These are phyloP conservation scores for Calameuta idolon DNA, from an alignment of 2,888 invertebrate species.

Conservation along the genomic window DNA sequence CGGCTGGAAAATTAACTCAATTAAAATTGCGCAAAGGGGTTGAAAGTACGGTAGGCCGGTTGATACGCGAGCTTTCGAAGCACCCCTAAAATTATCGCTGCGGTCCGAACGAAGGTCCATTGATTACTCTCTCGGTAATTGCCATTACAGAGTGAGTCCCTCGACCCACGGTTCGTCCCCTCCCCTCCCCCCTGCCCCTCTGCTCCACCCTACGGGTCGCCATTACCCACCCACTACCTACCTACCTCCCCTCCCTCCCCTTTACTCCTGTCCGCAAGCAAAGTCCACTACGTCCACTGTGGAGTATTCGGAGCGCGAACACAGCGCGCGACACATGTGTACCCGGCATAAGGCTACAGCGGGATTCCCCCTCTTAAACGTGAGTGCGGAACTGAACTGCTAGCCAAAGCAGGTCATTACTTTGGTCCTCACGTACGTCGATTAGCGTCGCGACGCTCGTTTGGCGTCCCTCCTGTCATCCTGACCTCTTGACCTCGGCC, in stretches of 20 bases:
- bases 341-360: too few species aligned
- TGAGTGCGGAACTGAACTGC: constrained; percentile 30
- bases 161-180: constrained; percentile 23
- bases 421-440: constrained; percentile 18
- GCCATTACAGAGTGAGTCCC: constrained; percentile 38
- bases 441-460: constrained; percentile 5
- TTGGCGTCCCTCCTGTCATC: constrained; percentile 2
- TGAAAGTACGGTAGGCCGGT: constrained; percentile 10
- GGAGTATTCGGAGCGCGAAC: constrained; percentile 20
- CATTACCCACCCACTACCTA: constrained; percentile 13
- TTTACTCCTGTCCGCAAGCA: neutral
- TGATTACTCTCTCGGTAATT: constrained; percentile 58
- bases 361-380: neutral
- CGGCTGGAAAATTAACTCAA: constrained; percentile 44
- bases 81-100: constrained; percentile 57
- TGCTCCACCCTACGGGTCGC: constrained; percentile 14
- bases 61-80: constrained; percentile 34
- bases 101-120: constrained; percentile 50
- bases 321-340: neutral
- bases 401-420: constrained; percentile 33
- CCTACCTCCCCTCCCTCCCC: neutral
- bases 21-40: constrained; percentile 41
- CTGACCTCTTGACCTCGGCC: constrained; percentile 1
- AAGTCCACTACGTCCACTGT: constrained; percentile 7
- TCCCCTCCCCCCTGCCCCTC: constrained; percentile 10